These are phyloP conservation scores for Uromys caudimaculatus DNA, from an alignment of 2,797 vertebrate genomes.

Conservation along the genomic window DNA sequence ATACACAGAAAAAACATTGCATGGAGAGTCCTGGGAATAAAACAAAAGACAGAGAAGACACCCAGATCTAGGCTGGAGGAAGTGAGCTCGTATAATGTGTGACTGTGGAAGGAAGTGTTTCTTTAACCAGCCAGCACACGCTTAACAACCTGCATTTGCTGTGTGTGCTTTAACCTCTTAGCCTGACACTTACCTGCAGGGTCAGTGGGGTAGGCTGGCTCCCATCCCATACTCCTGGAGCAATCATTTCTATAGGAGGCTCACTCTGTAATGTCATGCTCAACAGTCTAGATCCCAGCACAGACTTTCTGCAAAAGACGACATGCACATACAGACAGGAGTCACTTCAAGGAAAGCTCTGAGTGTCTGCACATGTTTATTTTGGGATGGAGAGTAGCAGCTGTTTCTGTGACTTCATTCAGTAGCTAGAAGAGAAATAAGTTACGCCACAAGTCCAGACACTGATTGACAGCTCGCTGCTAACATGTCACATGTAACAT, in stretches of 20 bases:
- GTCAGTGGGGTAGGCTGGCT: conserved; percentile 79
- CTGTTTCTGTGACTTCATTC: neutral
- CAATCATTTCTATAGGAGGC: conserved; percentile 66
- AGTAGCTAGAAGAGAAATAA: conserved; percentile 39
- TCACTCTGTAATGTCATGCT: conserved; percentile 67
- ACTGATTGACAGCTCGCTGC: neutral
- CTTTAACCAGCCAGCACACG: conserved; percentile 37
- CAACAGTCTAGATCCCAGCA: conserved; percentile 74
- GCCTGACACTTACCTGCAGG: conserved; percentile 82
- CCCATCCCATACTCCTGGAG: conserved; percentile 80
- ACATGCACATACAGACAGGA: neutral
- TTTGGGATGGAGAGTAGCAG: conserved; percentile 42
- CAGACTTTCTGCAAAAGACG: conserved; percentile 75
- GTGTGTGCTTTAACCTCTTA: neutral
- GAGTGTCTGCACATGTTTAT: neutral
- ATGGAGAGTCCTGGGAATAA: conserved; percentile 21
- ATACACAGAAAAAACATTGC: conserved; percentile 33
- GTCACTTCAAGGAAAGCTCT: neutral
- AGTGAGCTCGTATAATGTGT: conserved; percentile 50
- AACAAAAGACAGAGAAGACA: conserved; percentile 52
- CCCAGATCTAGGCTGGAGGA: neutral
- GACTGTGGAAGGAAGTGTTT: conserved; percentile 58
- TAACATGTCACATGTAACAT: neutral
- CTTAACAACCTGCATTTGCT: neutral
- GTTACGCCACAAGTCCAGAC: neutral